These are phyloP conservation scores for Epinotia brunnichana DNA, from an alignment of 2,888 invertebrate species.

Conservation along the genomic window DNA sequence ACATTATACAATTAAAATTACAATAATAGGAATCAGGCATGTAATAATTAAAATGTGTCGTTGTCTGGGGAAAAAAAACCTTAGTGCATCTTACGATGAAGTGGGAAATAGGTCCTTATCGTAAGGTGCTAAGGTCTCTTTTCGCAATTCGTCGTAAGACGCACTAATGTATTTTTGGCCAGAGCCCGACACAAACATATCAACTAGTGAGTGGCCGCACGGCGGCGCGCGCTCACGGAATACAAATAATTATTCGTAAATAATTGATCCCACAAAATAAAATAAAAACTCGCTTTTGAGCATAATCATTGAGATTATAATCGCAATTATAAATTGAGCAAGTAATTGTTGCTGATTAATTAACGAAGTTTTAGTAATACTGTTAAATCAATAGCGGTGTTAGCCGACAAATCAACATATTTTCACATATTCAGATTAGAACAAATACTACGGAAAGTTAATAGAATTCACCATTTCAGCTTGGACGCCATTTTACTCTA, in stretches of 20 bases:
- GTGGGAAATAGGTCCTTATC: background rate
- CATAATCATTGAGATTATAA: constrained; percentile 73
- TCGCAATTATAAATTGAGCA: constrained; percentile 59
- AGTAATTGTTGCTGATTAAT: constrained; percentile 51
- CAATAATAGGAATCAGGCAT: constrained; percentile 83
- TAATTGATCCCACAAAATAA: constrained; percentile 71
- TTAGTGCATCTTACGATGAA: background rate
- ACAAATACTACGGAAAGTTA: constrained; percentile 57
- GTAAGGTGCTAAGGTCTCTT: background rate
- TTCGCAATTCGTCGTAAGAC: background rate
- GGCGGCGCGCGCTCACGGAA: constrained; percentile 68
- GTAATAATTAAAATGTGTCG: constrained; percentile 59
- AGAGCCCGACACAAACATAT: constrained; percentile 53
- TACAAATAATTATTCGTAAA: constrained; percentile 58
- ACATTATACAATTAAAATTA: constrained; percentile 79
- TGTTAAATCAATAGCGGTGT: constrained; percentile 41
- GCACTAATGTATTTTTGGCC: background rate
- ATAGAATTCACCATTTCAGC: constrained; percentile 57
- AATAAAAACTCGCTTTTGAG: constrained; percentile 73
- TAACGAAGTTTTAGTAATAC: constrained; percentile 38
- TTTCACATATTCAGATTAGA: constrained; percentile 54
- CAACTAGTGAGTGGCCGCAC: constrained; percentile 64
- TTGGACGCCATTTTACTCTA: constrained; percentile 71
- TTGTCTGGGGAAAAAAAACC: background rate
- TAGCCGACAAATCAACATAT: constrained; percentile 51